Evolutionary conservation across 2,888 invertebrate genomes (phyloP).

Genomic region (Scelioninae gen. 1): DNA sequence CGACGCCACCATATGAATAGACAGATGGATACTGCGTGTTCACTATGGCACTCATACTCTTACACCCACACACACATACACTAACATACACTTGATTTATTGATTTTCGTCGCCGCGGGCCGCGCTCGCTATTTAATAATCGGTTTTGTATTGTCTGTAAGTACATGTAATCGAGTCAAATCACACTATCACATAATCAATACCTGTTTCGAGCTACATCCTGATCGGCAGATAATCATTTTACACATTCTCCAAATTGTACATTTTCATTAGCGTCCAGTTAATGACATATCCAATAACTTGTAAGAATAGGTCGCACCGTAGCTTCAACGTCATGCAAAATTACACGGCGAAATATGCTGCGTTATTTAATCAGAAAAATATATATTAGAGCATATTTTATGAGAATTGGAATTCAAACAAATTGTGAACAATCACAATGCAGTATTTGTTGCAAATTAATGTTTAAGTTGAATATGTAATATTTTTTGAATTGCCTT

Average conservation of each 20-base stretch:
- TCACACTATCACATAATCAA: slow-evolving; percentile 74
- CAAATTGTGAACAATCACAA: too few species aligned
- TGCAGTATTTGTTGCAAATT: too few species aligned
- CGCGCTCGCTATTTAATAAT: slow-evolving; percentile 73
- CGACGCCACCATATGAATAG: neutral
- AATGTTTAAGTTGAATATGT: too few species aligned
- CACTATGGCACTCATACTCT: neutral
- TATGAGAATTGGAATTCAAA: too few species aligned
- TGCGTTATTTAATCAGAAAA: too few species aligned
- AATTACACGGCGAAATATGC: too few species aligned
- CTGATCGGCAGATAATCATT: slow-evolving; percentile 60
- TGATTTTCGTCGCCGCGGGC: slow-evolving; percentile 76
- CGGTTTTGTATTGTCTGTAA: slow-evolving; percentile 74
- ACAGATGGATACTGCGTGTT: slow-evolving; percentile 28
- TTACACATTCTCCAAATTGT: slow-evolving; percentile 59
- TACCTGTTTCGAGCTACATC: slow-evolving; percentile 54
- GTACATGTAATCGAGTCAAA: slow-evolving; percentile 75
- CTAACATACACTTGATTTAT: slow-evolving; percentile 70
- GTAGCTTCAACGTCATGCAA: too few species aligned
- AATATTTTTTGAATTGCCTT: too few species aligned
- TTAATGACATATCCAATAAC: slow-evolving; percentile 40
- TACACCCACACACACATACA: neutral
- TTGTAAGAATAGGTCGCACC: too few species aligned
- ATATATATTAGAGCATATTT: too few species aligned
- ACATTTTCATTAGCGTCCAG: slow-evolving; percentile 51